These are phyloP conservation scores for Selene dorsalis DNA, from an alignment of 2,797 vertebrate species.

Conservation along the genomic window DNA sequence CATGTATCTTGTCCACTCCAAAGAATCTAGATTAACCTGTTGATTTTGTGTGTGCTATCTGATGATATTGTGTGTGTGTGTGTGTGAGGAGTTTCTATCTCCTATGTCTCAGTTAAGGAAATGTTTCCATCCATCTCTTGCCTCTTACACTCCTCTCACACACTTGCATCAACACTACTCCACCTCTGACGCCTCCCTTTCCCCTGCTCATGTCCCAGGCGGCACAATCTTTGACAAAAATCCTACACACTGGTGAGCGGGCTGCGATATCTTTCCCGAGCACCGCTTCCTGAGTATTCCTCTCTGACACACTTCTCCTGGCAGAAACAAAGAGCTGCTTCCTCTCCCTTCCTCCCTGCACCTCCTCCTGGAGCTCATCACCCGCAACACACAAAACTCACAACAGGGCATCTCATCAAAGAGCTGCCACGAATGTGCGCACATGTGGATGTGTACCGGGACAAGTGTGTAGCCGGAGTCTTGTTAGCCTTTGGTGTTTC, in stretches of 20 bases:
- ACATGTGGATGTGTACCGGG: background rate
- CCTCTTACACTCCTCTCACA: background rate
- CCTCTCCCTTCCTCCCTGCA: constrained; percentile 37
- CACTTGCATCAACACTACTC: background rate
- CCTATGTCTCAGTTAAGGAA: constrained; percentile 3
- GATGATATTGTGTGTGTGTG: constrained; percentile 1
- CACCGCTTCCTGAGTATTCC: constrained; percentile 46
- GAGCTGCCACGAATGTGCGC: constrained; percentile 11
- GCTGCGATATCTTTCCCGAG: constrained; percentile 38
- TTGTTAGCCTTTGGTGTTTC: background rate
- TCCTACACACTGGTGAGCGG: constrained; percentile 32
- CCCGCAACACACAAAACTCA: constrained; percentile 24
- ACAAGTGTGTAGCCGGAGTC: background rate
- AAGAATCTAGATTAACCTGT: background rate
- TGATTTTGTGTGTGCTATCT: constrained; percentile 4
- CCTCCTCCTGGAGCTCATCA: constrained; percentile 37
- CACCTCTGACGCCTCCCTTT: constrained; percentile 4
- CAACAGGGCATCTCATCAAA: constrained; percentile 40
- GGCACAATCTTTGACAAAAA: constrained; percentile 19
- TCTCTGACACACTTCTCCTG: constrained; percentile 62
- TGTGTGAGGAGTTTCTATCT: background rate
- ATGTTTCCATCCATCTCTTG: constrained; percentile 11
- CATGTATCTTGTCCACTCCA: too few relatives aligned
- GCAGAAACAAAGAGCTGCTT: constrained; percentile 59
- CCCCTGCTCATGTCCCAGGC: constrained; percentile 10